Evolutionary conservation across 1,140 invertebrate genomes (phyloP).

Genomic region (Drosophila sucinea): DNA sequence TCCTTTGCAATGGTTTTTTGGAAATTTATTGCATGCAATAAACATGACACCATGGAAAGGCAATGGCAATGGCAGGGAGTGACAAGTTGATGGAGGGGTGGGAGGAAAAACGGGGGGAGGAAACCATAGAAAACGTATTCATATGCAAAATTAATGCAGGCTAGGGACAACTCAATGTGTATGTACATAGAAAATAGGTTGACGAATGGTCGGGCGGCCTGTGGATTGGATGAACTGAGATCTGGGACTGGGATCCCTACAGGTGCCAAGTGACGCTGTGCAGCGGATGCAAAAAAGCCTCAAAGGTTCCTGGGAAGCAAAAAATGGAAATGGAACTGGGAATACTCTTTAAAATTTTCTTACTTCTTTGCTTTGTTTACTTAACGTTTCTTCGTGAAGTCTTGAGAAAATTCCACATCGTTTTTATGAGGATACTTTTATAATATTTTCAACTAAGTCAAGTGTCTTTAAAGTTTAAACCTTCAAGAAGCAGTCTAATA

Average conservation of each 20-base stretch:
- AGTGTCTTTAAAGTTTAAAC: no score
- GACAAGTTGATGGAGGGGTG: neutral
- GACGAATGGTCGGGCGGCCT: neutral
- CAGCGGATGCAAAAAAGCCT: constrained; percentile 11
- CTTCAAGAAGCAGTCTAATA: no score
- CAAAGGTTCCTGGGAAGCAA: neutral
- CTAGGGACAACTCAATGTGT: constrained; percentile 10
- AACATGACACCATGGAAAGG: constrained; percentile 30
- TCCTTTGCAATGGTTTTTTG: constrained; percentile 11
- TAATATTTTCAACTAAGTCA: no score
- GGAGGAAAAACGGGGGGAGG: no score
- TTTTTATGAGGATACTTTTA: no score
- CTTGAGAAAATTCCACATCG: no score
- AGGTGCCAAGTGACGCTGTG: constrained; percentile 19
- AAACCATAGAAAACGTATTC: constrained; percentile 46
- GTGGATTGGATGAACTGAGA: neutral
- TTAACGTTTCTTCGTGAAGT: no score
- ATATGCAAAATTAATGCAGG: constrained; percentile 65
- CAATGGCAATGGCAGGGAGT: neutral
- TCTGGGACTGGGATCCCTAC: constrained; percentile 1
- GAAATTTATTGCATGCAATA: constrained; percentile 49
- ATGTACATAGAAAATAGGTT: neutral
- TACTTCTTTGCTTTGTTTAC: no score
- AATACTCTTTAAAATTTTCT: neutral
- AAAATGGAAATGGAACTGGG: neutral